Evolutionary conservation across 2,888 invertebrate genomes (phyloP).

Genomic region (Saturnia japonica): DNA sequence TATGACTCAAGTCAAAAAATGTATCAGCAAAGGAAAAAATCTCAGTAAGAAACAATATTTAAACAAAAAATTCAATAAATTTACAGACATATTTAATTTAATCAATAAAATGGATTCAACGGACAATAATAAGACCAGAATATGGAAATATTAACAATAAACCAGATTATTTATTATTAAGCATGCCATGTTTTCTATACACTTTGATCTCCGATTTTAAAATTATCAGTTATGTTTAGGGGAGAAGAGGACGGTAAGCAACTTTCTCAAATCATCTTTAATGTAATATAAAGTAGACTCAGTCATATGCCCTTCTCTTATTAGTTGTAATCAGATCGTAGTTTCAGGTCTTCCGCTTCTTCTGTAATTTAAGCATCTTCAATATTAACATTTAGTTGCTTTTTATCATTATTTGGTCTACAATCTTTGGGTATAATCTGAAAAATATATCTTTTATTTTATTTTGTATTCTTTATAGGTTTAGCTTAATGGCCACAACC

Average conservation of each 20-base stretch:
- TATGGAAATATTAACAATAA: not conserved
- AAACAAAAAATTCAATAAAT: not conserved
- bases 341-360: no score
- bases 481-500: no score
- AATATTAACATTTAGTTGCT: no score
- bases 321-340: no score
- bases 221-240: constrained; percentile 11
- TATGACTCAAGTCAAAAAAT: not conserved
- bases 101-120: not conserved
- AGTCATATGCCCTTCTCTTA: no score
- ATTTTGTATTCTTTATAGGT: no score
- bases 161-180: not conserved
- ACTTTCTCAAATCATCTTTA: not conserved
- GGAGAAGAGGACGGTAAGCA: constrained; percentile 16
- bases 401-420: no score
- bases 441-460: no score
- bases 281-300: not conserved
- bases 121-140: not conserved
- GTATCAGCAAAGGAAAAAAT: not conserved
- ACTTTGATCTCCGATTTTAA: not conserved
- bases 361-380: no score
- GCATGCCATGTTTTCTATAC: not conserved
- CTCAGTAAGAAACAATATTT: not conserved
- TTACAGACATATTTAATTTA: not conserved
- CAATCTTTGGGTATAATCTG: no score